Conservation (phyloP, 2,888 invertebrate genomes). For the Strigamia transsilvanica region DNA sequence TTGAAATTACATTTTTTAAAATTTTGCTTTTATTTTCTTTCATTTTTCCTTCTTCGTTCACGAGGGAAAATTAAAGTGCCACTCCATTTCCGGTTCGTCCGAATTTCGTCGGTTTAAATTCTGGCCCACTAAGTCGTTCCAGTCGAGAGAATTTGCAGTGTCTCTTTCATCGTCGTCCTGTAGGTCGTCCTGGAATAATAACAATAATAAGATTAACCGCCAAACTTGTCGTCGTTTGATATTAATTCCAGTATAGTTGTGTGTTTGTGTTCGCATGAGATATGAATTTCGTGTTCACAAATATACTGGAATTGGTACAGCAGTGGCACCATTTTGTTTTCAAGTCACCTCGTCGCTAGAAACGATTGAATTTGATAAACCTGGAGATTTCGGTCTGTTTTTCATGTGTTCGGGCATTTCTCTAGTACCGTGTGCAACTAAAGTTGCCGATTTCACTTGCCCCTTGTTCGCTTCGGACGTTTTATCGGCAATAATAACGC, state of each 20-base stretch:
- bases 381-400: slow-evolving; percentile 61
- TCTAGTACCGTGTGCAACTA: slow-evolving; percentile 78
- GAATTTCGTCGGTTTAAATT: neutral
- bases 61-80: neutral
- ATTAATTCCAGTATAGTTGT: no score
- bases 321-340: no score
- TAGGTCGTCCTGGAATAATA: no score
- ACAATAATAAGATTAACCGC: neutral
- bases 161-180: neutral
- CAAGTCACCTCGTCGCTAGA: neutral
- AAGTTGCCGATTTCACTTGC: slow-evolving; percentile 68
- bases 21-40: neutral
- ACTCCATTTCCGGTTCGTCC: neutral
- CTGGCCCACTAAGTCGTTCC: slow-evolving; percentile 23
- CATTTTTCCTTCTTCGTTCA: neutral
- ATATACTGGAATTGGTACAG: no score
- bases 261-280: no score
- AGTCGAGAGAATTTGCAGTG: neutral
- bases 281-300: no score
- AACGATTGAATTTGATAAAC: neutral
- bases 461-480: slow-evolving; percentile 68
- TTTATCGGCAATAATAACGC: slow-evolving; percentile 62
- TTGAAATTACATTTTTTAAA: no score
- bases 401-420: slow-evolving; percentile 72
- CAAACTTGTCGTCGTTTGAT: neutral